phyloP scores from a whole-genome alignment of 1,140 invertebrate genomes.

The Arctopsyche grandis region DNA sequence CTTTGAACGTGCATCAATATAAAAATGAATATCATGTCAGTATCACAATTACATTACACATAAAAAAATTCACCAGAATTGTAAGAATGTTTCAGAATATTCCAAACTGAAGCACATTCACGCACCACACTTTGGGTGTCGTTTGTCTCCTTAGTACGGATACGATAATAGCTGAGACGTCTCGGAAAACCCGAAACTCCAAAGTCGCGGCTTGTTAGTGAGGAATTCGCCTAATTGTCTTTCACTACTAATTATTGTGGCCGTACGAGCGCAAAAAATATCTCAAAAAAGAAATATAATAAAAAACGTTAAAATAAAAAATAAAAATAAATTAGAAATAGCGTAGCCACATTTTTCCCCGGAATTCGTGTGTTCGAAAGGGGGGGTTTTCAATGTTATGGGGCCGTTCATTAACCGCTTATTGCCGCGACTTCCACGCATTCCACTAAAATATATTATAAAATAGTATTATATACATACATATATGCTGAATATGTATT shows the following conservation, averaged over 20 bases:
- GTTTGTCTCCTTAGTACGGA: too few species aligned
- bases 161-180: not conserved
- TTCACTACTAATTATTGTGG: conserved; percentile 50
- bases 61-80: too few species aligned
- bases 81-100: too few species aligned
- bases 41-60: too few species aligned
- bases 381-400: not conserved
- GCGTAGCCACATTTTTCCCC: too few species aligned
- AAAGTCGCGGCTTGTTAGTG: conserved; percentile 43
- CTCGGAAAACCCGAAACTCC: not conserved
- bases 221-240: conserved; percentile 51
- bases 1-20: too few species aligned
- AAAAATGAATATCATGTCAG: too few species aligned
- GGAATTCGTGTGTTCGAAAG: not conserved
- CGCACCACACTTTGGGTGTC: too few species aligned
- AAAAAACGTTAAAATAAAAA: conserved; percentile 6
- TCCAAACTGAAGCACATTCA: too few species aligned
- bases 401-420: conserved; percentile 6
- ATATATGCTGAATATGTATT: too few species aligned
- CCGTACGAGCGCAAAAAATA: conserved; percentile 31
- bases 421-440: not conserved
- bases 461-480: too few species aligned
- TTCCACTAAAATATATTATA: not conserved
- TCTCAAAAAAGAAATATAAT: not conserved
- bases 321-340: conserved; percentile 1